Evolutionary conservation across 2,888 invertebrate genomes (phyloP).

Genomic region (Osmoderma eremita): DNA sequence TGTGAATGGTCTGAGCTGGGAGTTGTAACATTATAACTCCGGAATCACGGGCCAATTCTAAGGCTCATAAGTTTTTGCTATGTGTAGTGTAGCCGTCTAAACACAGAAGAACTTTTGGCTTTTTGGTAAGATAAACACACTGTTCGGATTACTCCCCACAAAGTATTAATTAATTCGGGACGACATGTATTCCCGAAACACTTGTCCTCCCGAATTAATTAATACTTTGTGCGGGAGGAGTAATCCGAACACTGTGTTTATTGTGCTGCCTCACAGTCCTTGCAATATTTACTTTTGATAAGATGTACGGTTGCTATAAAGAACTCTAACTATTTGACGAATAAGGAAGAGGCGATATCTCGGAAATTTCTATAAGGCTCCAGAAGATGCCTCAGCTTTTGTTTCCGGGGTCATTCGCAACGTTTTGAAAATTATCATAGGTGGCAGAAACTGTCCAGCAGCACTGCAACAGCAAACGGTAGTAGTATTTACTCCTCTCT

Average conservation of each 20-base stretch:
- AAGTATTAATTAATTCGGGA: too few relatives aligned
- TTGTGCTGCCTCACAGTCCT: too few relatives aligned
- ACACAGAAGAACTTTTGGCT: constrained; percentile 47
- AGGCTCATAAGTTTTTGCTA: constrained; percentile 1
- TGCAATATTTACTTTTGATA: too few relatives aligned
- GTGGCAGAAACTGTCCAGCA: not conserved
- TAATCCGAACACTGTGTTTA: too few relatives aligned
- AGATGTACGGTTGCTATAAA: not conserved
- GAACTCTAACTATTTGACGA: constrained; percentile 2
- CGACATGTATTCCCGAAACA: too few relatives aligned
- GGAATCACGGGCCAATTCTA: not conserved
- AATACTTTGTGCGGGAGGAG: too few relatives aligned
- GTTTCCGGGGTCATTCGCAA: not conserved
- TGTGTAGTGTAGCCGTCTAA: constrained; percentile 50
- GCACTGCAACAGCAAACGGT: constrained; percentile 1
- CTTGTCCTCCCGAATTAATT: too few relatives aligned
- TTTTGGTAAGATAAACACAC: too few relatives aligned
- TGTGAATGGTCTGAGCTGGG: constrained; percentile 1
- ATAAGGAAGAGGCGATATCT: not conserved
- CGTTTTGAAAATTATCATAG: not conserved
- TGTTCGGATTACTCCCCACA: too few relatives aligned
- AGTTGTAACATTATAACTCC: not conserved
- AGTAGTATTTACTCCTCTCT: not conserved
- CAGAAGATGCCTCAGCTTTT: not conserved
- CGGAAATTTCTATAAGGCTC: constrained; percentile 2